phyloP scores from a whole-genome alignment of 2,113 vertebrate genomes.

The Sinocyclocheilus anophthalmus region DNA sequence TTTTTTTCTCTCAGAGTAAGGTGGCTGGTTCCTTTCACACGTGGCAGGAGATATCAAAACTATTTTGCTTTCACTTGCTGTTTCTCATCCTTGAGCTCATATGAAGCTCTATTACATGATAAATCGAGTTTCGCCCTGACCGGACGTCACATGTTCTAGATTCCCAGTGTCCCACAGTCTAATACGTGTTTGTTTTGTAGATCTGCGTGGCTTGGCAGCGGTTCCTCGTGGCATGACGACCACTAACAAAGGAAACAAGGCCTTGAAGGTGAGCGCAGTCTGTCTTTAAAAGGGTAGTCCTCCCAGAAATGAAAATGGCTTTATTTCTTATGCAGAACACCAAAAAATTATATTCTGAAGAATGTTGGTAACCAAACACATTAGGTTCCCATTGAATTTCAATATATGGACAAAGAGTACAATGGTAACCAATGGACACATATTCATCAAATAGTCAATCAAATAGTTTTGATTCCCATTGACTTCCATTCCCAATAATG shows the following conservation, averaged over 20 bases:
- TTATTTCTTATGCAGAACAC: no score
- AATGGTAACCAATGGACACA: no score
- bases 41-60: slow-evolving; percentile 6
- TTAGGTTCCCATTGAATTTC: neutral
- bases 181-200: slow-evolving; percentile 61
- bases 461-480: neutral
- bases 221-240: slow-evolving; percentile 83
- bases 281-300: neutral
- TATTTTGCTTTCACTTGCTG: neutral
- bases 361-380: neutral
- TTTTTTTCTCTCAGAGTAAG: slow-evolving; percentile 24
- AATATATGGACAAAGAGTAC: neutral
- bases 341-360: neutral
- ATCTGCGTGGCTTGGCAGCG: slow-evolving; percentile 71
- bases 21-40: slow-evolving; percentile 17
- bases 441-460: no score
- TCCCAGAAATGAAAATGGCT: neutral
- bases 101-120: neutral
- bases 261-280: slow-evolving; percentile 75
- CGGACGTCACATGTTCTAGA: neutral
- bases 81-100: neutral
- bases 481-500: neutral
- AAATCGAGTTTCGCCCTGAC: neutral
- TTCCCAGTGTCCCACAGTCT: neutral
- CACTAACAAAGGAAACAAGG: slow-evolving; percentile 83